Evolutionary conservation across 2,797 vertebrate species (phyloP).

Genomic region (Dallia pectoralis): DNA sequence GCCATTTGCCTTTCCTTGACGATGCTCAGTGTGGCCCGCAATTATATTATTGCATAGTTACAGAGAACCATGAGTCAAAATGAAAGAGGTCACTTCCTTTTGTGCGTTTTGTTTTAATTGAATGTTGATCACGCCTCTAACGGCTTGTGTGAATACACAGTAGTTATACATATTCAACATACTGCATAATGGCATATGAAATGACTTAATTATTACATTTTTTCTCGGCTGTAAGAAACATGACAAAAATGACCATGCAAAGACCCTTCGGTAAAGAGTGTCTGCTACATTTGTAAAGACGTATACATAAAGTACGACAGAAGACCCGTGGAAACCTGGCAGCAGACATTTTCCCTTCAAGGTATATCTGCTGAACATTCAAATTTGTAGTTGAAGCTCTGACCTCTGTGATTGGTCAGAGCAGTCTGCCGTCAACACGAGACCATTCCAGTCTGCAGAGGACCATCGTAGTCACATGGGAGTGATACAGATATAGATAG

Average conservation of each 20-base stretch:
- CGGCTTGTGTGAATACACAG: background rate
- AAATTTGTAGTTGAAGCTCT: background rate
- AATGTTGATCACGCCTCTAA: background rate
- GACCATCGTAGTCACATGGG: background rate
- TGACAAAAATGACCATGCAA: too few relatives aligned
- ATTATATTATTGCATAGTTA: background rate
- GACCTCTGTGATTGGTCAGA: background rate
- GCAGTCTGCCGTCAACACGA: background rate
- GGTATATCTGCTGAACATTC: background rate
- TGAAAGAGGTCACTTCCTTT: background rate
- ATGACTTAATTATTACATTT: too few relatives aligned
- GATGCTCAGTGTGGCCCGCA: background rate
- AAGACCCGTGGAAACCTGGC: slow-evolving; percentile 1
- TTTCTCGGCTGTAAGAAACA: too few relatives aligned
- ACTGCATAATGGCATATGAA: too few relatives aligned
- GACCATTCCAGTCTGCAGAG: background rate
- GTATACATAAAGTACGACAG: background rate
- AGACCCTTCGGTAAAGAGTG: too few relatives aligned
- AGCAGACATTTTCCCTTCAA: slow-evolving; percentile 49
- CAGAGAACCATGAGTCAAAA: background rate
- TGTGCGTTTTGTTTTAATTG: background rate
- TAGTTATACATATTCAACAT: background rate
- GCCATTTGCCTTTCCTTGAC: background rate
- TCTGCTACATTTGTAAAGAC: too few relatives aligned
- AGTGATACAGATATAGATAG: background rate